Evolutionary conservation across 2,888 invertebrate genomes (phyloP).

Genomic region (Corbicula japonica): DNA sequence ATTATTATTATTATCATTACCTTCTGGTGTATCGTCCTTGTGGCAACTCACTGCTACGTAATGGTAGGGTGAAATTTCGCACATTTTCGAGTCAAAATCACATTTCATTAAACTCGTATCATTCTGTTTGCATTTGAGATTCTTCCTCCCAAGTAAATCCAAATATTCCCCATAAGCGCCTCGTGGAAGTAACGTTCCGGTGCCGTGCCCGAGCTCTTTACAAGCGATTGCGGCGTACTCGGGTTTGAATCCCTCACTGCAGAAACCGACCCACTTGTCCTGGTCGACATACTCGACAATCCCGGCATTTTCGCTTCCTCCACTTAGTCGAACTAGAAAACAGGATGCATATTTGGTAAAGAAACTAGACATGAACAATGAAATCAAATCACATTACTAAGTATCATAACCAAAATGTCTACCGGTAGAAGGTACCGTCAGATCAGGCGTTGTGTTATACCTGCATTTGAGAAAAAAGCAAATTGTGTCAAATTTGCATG

Average conservation of each 20-base stretch:
- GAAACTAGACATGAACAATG: too few relatives aligned
- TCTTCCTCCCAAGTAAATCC: slow-evolving; percentile 57
- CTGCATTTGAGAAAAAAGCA: too few relatives aligned
- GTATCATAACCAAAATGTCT: too few relatives aligned
- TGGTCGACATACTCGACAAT: slow-evolving; percentile 72
- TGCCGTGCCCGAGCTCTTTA: slow-evolving; percentile 89
- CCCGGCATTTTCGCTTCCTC: slow-evolving; percentile 59
- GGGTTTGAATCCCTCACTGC: slow-evolving; percentile 91
- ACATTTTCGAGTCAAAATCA: slow-evolving; percentile 59
- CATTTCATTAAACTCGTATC: slow-evolving; percentile 72
- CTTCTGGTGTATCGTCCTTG: slow-evolving; percentile 50
- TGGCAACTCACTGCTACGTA: slow-evolving; percentile 76
- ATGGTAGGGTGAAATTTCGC: slow-evolving; percentile 60
- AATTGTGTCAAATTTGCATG: too few relatives aligned
- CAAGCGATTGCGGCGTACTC: slow-evolving; percentile 90
- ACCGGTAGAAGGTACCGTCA: too few relatives aligned
- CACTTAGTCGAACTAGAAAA: slow-evolving; percentile 70
- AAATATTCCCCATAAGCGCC: slow-evolving; percentile 71
- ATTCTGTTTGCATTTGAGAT: slow-evolving; percentile 68
- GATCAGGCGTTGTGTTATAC: too few relatives aligned
- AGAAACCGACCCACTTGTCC: slow-evolving; percentile 91
- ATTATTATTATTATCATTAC: not conserved
- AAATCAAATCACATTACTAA: too few relatives aligned
- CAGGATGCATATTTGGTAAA: too few relatives aligned
- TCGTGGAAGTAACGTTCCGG: slow-evolving; percentile 62